Conservation (phyloP, 2,797 vertebrate genomes). For the Amblyopsis hoosieri region DNA sequence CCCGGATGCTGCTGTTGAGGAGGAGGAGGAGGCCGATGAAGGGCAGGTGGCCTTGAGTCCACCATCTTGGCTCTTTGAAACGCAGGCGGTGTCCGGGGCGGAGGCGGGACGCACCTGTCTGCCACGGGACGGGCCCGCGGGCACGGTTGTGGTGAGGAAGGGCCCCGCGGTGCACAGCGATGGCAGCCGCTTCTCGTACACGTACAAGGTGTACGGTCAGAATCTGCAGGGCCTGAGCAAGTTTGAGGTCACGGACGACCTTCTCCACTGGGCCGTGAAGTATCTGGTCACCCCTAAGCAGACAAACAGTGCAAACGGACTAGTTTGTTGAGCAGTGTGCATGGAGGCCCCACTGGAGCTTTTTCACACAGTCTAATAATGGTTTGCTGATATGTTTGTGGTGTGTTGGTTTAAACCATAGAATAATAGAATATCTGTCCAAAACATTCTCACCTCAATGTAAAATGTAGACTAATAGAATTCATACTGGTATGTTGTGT, state of each 20-base stretch:
- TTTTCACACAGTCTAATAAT: background rate
- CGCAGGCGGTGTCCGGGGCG: background rate
- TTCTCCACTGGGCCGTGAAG: slow-evolving; percentile 60
- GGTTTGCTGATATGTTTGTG: background rate
- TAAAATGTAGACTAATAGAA: too few relatives aligned
- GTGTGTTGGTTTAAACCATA: background rate
- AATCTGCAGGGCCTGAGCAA: slow-evolving; percentile 47
- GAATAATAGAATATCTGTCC: too few relatives aligned
- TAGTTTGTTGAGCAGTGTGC: background rate
- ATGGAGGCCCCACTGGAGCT: too few relatives aligned
- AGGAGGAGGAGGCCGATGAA: slow-evolving; percentile 15
- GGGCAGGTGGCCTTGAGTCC: slow-evolving; percentile 25
- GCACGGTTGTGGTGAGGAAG: fast-evolving
- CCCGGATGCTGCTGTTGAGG: background rate
- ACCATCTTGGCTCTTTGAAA: slow-evolving; percentile 66
- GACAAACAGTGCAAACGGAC: background rate
- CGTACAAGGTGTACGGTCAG: slow-evolving; percentile 41
- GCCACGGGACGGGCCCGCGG: background rate
- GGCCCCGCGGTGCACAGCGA: slow-evolving; percentile 38
- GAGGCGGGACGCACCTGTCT: slow-evolving; percentile 2
- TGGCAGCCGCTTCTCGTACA: slow-evolving; percentile 47
- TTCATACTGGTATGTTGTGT: too few relatives aligned
- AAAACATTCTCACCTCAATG: too few relatives aligned
- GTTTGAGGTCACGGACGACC: slow-evolving; percentile 25
- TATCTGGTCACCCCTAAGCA: slow-evolving; percentile 45